Evolutionary conservation across 2,113 vertebrate species (phyloP).

Genomic region (Etheostoma spectabile): DNA sequence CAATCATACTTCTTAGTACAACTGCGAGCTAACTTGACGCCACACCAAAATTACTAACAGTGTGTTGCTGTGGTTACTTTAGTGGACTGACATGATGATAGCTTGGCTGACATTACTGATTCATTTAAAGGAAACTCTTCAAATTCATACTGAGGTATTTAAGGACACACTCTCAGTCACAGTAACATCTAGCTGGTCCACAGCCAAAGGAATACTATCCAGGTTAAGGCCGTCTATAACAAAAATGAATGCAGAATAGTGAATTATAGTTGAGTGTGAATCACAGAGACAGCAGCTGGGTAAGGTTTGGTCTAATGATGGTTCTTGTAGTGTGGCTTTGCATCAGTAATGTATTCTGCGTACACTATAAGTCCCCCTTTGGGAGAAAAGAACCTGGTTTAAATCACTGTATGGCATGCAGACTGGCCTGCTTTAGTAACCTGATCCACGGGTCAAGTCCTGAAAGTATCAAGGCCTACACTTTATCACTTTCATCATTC

Average conservation of each 20-base stretch:
- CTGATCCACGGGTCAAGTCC: conserved; percentile 44
- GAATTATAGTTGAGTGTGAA: conserved; percentile 16
- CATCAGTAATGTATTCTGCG: conserved; percentile 53
- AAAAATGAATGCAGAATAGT: background rate
- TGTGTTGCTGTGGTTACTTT: conserved; percentile 9
- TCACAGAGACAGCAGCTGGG: conserved; percentile 45
- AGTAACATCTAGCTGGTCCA: background rate
- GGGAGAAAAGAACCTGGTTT: conserved; percentile 58
- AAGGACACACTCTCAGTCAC: background rate
- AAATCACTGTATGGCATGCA: conserved; percentile 61
- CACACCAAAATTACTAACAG: conserved; percentile 29
- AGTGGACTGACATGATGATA: conserved; percentile 24
- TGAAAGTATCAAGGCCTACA: conserved; percentile 9
- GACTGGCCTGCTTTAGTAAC: conserved; percentile 64
- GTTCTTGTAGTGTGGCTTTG: conserved; percentile 43
- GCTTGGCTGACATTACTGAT: background rate
- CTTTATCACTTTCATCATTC: conserved; percentile 63
- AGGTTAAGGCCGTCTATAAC: conserved; percentile 4
- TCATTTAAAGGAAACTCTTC: conserved; percentile 20
- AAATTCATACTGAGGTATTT: conserved; percentile 10
- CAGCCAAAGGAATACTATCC: conserved; percentile 21
- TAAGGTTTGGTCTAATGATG: conserved; percentile 38
- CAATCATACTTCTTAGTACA: conserved; percentile 4
- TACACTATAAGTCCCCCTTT: conserved; percentile 44
- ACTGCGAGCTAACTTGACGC: conserved; percentile 15